Base-by-base conservation (phyloP, 2,797 vertebrate genomes). In the Spinus pinus region DNA sequence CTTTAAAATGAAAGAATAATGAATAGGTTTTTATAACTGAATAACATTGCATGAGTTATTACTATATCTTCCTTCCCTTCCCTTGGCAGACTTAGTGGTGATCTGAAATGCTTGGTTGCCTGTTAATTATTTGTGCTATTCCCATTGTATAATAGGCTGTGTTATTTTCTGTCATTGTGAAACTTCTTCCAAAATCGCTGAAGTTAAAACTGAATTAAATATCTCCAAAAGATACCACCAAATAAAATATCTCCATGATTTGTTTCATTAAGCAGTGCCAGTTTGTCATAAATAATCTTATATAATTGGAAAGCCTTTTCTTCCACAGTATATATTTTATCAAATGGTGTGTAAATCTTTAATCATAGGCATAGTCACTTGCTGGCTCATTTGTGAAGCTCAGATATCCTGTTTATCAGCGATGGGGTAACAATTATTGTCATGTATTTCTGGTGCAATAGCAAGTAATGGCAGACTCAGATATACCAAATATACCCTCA, bases 81-180 rank as follows among this genome's bases (percentile, higher is more conserved):
- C 54, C 39, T 84, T 94, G 90, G 86, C 71, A 89, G 61, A 69
- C 74, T 92, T 54, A 56, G 57, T 86, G 41, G 72, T 93, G 82
- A 73, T 90, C 80, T 73, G 84, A 88, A 93, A 91, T 95, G 84
- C 93, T 92, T 96, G 49, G 92, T 85, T 94, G 86, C 62, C 56
- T 95, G 39, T 89, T 96, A 95, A 86, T 95, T 95, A 83, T 96
- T 96, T 97, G 74, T 78, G 46, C 79, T 95, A 28, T 80, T 95
- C 74, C 75, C 27, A 28, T 69, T 95, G 65, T 73, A 62, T 61
- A 95, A 64, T 87, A 94, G 86, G 28, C 82, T 77, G 44, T 80
- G 64, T 93, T 87, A 82, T 94, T 84, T 92, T 95, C 81, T 72
- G 39, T 62, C 39, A 46, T 75, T 93, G 65, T 94, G 61, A 91